Base-by-base conservation (phyloP, 2,888 invertebrate species). In the Margaritifera margaritifera region DNA sequence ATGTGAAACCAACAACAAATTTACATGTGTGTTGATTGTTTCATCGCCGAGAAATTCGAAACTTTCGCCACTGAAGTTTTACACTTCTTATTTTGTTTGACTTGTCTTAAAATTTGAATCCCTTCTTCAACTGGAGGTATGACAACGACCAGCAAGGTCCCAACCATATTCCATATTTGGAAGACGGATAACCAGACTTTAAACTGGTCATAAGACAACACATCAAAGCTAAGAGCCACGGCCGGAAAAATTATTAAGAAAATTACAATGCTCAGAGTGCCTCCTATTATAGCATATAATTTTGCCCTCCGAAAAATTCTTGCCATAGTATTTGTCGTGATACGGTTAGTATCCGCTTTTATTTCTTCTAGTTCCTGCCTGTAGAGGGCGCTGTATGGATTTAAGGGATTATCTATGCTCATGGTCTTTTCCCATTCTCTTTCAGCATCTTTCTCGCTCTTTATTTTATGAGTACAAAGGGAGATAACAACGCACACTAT, bases 401-500 rank as follows among this genome's bases (percentile, higher is more conserved):
- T 77, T 19, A 84, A 73, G 1, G 84, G 84, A 66, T 84, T 84
- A 64, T 84, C 83, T 27, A 84, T 84, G 57, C 81, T 81, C 1
- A 84, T 75, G 2, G 81, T 79, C 62, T 79, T 81, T 67, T 82
- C 82, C 84, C 83, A 84, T 70, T 82, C 82, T 50, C 54, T 62
- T 5, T 66, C 66, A 8, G 69, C 65, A 53, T 80, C 84, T 6
- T 71, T 61, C n/a, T 69, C 61, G 18, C 65, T 51, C 53, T 67
- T 65, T 31, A 85, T 80, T 25, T 71, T 71, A 72, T 85, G 73
- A 0, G 83, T 85, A 51, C 73, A 62, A 8, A 87, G 70, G 8
- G 86, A 82, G 4, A 86, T 75, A 8, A 79, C 72, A 27, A 86
- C 66, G 42, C 80, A 80, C 4, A 84, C 73, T 20, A 72, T 61